Evolutionary conservation across 2,888 invertebrate genomes (phyloP), one percentile per base, ranked within the genome.

Genomic region (Drosophila paranaensis): DNA sequence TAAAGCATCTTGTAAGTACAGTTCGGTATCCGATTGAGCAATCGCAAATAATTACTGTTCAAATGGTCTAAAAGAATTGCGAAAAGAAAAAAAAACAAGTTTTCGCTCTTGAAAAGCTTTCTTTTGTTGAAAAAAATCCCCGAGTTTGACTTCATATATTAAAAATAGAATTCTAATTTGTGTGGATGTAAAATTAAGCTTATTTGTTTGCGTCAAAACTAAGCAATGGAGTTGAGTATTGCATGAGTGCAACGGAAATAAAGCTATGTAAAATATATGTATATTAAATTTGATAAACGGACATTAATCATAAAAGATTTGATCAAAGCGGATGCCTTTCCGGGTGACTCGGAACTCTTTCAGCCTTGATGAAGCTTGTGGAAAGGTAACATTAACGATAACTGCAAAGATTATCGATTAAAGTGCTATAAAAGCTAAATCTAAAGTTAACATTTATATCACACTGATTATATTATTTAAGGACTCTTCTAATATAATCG

Each of bases 61-160:
- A 50, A 3, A 37, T 14, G 51, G 20, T 25, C 6, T 14, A 14
- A 8, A 16, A 14, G 13, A 53, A 10, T 25, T 16, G 33, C 48
- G 30, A 30, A 48, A 20, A 3, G 33, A 27, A 51, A 33, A 50
- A 11, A 13, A 51, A 37, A 37, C 35, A 5, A 51, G 51, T 33
- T 51, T 37, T 14, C 14, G 9, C 51, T 51, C 51, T 51, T 37
- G 16, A 53, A 53, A 53, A 53, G 25, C 14, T 20, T 35, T 8
- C 20, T 51, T 37, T 20, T 51, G 9, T 6, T 3, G 13, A 51
- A 51, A 33, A 58, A 40, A 57, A 25, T 16, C 6, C 30, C 48
- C 30, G 4, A 40, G 0, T 16, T 30, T 55, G 42, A 51, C 57
- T 45, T 46, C 43, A 50, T 39, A 20, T 35, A 35, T 35, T 54